phyloP scores from a whole-genome alignment of 1,140 invertebrate genomes.

The Brachionus sp. region DNA sequence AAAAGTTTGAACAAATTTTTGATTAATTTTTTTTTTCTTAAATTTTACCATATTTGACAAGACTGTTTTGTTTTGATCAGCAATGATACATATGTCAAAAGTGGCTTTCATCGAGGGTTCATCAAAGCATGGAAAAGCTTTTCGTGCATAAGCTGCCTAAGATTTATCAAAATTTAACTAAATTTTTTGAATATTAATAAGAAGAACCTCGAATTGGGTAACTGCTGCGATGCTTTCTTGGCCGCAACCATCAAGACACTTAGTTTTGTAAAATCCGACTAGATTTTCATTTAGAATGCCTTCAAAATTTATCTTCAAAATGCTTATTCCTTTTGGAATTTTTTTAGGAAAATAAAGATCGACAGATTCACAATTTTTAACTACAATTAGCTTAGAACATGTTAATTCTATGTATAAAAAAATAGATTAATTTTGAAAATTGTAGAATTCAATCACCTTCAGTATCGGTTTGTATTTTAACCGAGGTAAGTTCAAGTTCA shows the following conservation, averaged over 20 bases:
- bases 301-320: constrained; percentile 5
- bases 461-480: not conserved
- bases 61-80: constrained; percentile 69
- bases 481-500: not conserved
- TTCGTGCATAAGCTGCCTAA: constrained; percentile 67
- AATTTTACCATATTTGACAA: constrained; percentile 78
- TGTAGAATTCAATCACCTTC: not conserved
- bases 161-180: not conserved
- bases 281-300: constrained; percentile 20
- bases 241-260: not conserved
- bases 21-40: not conserved
- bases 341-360: not conserved
- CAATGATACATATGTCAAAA: constrained; percentile 80
- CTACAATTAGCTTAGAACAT: not conserved
- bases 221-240: not conserved
- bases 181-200: not conserved
- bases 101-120: constrained; percentile 90
- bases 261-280: constrained; percentile 20
- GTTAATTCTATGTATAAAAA: not conserved
- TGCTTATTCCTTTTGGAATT: not conserved
- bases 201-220: constrained; percentile 4
- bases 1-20: constrained; percentile 45
- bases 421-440: not conserved
- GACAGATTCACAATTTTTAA: not conserved
- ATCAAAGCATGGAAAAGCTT: constrained; percentile 95